These are phyloP conservation scores for Drosophila prosaltans DNA, from an alignment of 1,140 invertebrate species.

Conservation along the genomic window DNA sequence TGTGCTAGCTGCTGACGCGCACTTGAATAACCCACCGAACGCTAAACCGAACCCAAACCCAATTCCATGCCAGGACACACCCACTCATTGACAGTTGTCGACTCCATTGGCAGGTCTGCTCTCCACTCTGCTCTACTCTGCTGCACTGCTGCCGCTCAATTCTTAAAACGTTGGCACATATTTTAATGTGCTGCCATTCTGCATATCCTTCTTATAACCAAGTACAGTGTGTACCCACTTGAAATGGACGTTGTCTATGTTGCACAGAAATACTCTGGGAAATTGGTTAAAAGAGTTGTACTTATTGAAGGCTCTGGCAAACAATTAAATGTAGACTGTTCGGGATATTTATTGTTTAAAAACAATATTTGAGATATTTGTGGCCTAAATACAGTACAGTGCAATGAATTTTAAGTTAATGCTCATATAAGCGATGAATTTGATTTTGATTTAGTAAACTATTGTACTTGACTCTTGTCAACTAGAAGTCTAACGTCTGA, in stretches of 20 bases:
- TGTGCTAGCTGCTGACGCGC: conserved; percentile 69
- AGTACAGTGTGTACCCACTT: neutral
- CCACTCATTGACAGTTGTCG: conserved; percentile 71
- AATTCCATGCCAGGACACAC: conserved; percentile 8
- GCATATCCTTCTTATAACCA: conserved; percentile 47
- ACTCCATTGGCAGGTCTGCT: conserved; percentile 46
- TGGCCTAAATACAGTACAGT: no score
- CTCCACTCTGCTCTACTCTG: no score
- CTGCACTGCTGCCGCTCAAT: neutral
- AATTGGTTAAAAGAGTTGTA: no score
- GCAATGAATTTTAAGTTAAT: no score
- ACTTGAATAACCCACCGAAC: conserved; percentile 52
- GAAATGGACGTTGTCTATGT: neutral
- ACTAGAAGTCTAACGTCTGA: no score
- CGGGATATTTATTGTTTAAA: no score
- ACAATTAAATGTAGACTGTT: no score
- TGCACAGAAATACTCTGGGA: neutral
- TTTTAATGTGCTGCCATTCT: conserved; percentile 72
- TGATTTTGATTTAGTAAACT: no score
- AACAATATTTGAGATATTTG: no score
- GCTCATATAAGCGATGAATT: no score
- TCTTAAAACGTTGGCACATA: conserved; percentile 51
- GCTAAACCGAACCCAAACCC: conserved; percentile 8
- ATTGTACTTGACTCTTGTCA: no score
- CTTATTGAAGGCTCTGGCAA: no score